These are phyloP conservation scores for Argyresthia goedartella DNA, from an alignment of 2,888 invertebrate genomes.

Conservation along the genomic window DNA sequence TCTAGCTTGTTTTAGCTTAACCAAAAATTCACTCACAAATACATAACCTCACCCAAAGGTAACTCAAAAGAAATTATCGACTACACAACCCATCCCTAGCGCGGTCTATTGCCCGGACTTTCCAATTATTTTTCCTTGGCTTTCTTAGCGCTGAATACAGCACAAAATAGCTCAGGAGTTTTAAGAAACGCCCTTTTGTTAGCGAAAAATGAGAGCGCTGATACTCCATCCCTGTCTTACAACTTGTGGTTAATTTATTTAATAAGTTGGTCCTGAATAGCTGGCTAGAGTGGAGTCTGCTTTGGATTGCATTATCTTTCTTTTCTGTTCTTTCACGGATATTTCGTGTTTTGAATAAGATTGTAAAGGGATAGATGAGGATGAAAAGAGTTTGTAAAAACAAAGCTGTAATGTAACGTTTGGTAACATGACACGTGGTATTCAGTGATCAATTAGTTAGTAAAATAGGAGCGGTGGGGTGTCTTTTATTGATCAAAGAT, in stretches of 20 bases:
- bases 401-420: no score
- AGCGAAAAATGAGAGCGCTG: constrained; percentile 23
- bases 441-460: no score
- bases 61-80: constrained; percentile 2
- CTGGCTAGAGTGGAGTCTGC: constrained; percentile 41
- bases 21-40: background rate
- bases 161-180: constrained; percentile 47
- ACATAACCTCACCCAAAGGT: no score
- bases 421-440: no score
- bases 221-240: constrained; percentile 39
- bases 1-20: background rate
- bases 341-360: constrained; percentile 28
- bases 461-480: no score
- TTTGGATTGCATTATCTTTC: background rate
- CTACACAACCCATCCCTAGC: constrained; percentile 3
- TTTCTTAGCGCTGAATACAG: constrained; percentile 52
- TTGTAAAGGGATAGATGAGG: no score
- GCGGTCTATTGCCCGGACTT: constrained; percentile 54
- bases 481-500: no score
- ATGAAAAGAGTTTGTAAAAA: background rate
- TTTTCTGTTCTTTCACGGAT: background rate
- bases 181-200: constrained; percentile 59
- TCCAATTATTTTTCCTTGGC: constrained; percentile 65
- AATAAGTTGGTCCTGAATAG: constrained; percentile 66
- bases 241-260: constrained; percentile 67